Base-by-base conservation (phyloP, 1,140 invertebrate genomes). In the Panagrolaimus sp. region DNA sequence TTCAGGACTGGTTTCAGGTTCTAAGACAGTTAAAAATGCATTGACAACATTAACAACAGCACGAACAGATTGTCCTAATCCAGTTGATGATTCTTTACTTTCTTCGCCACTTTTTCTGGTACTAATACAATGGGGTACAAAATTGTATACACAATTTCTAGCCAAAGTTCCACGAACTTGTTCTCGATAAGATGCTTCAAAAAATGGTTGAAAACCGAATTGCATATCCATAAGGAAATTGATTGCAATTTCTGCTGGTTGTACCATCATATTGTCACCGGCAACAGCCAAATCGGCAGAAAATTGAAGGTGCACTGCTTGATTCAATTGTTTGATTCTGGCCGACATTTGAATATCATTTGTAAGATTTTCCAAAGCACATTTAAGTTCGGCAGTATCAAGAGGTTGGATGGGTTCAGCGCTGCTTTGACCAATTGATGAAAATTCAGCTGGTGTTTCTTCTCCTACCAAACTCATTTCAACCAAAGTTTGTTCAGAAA, bases 361-460 rank as follows among this genome's bases (percentile, higher is more conserved):
- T 12, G 15, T 21, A 14, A 58, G 52, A 12, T 10, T 26, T 12
- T 58, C 52, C 17, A 58, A 24, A 5, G 52, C 52, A 58, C 52
- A 58, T 24, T 58, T 58, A n/a, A 58, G 52, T 21, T 58, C 52
- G 14, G 52, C 52, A 28, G 52, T 58, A 26, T 58, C 52, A 28
- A 58, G 52, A 5, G 52, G 52, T n/a, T 58, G 52, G 1, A 28
- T 21, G 0, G 52, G 52, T 26, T 58, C 52, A 24, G 4, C 28
- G 17, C 52, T 28, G 14, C 28, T 58, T 17, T 14, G 14, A 28
- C 21, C 8, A 7, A 28, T 12, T 1, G 21, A 28, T 21, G 48
- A 26, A 17, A 26, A 8, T 5, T 58, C 52, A 5, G 17, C 0
- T 12, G 3, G 52, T 4, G 52, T n/a, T 12, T 28, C 15, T 52